Evolutionary conservation across 2,797 vertebrate species (phyloP).

Genomic region (Trachops cirrhosus): DNA sequence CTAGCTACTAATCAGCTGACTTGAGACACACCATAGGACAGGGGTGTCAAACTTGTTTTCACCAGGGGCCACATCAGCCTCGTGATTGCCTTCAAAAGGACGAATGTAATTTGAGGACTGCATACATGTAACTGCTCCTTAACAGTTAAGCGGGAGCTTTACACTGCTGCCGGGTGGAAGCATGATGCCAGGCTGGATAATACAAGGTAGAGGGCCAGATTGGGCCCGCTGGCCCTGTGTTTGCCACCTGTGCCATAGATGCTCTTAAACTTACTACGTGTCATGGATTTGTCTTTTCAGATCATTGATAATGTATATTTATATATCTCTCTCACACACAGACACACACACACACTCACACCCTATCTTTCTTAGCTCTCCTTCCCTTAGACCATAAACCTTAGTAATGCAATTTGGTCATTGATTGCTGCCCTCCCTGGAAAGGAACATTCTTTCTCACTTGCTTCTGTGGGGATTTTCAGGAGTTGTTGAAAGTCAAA

Average conservation of each 20-base stretch:
- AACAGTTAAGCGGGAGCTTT: too few species aligned
- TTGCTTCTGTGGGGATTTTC: background rate
- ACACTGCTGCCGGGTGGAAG: too few species aligned
- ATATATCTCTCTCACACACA: background rate
- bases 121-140: too few species aligned
- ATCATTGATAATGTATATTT: too few species aligned
- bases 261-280: background rate
- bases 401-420: background rate
- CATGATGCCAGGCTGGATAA: too few species aligned
- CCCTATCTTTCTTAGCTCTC: background rate
- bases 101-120: too few species aligned
- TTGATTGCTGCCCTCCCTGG: background rate
- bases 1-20: background rate
- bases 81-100: too few species aligned
- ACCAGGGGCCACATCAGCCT: too few species aligned
- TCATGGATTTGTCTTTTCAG: background rate
- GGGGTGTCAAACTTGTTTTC: too few species aligned
- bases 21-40: background rate
- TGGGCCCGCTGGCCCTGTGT: too few species aligned
- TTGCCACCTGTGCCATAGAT: too few species aligned
- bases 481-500: background rate
- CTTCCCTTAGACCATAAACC: background rate
- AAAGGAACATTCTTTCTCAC: background rate
- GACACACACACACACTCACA: background rate
- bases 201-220: too few species aligned